Evolutionary conservation across 2,797 vertebrate genomes (phyloP).

Genomic region (Aphelocoma californica): DNA sequence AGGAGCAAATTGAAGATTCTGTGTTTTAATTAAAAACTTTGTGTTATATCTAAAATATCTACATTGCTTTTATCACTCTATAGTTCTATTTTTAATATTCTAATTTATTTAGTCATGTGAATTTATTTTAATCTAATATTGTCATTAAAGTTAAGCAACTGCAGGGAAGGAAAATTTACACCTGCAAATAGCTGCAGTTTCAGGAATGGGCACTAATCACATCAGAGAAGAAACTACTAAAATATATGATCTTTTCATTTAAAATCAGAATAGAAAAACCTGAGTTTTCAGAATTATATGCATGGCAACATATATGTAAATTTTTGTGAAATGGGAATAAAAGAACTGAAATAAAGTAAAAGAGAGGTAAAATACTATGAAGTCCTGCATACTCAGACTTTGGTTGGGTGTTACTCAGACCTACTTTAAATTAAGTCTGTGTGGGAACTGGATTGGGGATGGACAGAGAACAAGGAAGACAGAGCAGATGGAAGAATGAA

Average conservation of each 20-base stretch:
- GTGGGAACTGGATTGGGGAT: not conserved
- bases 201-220: not conserved
- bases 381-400: not conserved
- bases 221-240: not conserved
- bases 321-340: not conserved
- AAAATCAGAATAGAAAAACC: not conserved
- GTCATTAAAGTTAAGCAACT: not conserved
- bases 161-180: not conserved
- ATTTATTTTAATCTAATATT: slow-evolving; percentile 26
- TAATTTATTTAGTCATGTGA: slow-evolving; percentile 18
- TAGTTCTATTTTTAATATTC: slow-evolving; percentile 45
- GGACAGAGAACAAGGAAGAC: not conserved
- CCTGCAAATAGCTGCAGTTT: not conserved
- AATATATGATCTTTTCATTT: not conserved
- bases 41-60: slow-evolving; percentile 36
- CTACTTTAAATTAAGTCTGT: not conserved
- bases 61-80: slow-evolving; percentile 21
- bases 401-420: not conserved
- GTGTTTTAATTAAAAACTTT: slow-evolving; percentile 47
- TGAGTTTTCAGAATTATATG: not conserved
- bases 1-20: slow-evolving; percentile 56
- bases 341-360: not conserved
- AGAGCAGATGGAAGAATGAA: not conserved
- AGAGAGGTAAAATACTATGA: not conserved
- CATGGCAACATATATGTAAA: not conserved